phyloP scores from a whole-genome alignment of 1,140 invertebrate species.

The Drosophila pseudoananassae region DNA sequence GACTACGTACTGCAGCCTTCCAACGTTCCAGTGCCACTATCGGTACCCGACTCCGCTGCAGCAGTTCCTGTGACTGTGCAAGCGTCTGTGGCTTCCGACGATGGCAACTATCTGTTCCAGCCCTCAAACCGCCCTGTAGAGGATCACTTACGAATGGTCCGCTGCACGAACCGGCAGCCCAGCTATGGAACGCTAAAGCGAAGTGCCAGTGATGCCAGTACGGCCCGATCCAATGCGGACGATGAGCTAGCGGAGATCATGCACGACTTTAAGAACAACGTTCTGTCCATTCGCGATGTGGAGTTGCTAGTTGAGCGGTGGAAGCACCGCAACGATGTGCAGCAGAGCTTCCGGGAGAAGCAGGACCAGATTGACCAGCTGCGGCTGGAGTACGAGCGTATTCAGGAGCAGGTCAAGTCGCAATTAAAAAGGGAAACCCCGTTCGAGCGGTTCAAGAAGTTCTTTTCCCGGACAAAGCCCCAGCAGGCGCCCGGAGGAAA shows the following conservation, averaged over 20 bases:
- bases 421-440: conserved; percentile 90
- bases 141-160: conserved; percentile 47
- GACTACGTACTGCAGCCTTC: conserved; percentile 82
- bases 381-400: conserved; percentile 91
- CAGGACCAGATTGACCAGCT: conserved; percentile 91
- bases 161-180: conserved; percentile 36
- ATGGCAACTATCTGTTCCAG: conserved; percentile 86
- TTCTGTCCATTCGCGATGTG: conserved; percentile 92
- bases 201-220: conserved; percentile 68
- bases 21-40: conserved; percentile 63
- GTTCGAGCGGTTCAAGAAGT: conserved; percentile 91
- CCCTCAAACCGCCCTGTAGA: conserved; percentile 86
- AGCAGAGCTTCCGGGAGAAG: conserved; percentile 93
- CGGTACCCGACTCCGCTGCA: not conserved
- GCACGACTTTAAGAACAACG: conserved; percentile 95
- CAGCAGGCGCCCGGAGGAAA: conserved; percentile 65
- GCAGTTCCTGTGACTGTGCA: conserved; percentile 3
- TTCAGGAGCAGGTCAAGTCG: conserved; percentile 90
- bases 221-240: conserved; percentile 85
- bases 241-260: conserved; percentile 94
- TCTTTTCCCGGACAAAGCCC: conserved; percentile 88
- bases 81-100: conserved; percentile 32
- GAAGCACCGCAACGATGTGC: conserved; percentile 93
- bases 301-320: conserved; percentile 93
- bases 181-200: conserved; percentile 73